These are phyloP conservation scores for Halcyon chelicuti DNA, from an alignment of 2,797 vertebrate genomes.

Conservation along the genomic window DNA sequence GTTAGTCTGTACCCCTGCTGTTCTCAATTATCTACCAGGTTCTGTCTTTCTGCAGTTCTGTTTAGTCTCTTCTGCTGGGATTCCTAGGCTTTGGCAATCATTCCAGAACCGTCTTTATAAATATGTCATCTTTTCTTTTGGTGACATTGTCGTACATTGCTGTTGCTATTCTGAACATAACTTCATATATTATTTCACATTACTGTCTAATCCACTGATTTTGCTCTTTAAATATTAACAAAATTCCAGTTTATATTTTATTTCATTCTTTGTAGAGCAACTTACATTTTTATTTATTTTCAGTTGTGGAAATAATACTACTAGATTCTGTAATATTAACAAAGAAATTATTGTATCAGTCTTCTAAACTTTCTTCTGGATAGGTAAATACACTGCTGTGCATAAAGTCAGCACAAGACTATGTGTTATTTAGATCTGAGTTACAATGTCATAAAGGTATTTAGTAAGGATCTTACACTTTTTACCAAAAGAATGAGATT, in stretches of 20 bases:
- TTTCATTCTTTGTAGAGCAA: background rate
- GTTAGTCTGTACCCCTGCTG: background rate
- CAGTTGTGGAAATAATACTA: background rate
- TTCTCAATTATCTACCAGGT: background rate
- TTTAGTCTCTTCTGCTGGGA: background rate
- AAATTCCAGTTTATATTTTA: background rate
- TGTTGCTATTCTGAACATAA: background rate
- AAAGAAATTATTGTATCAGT: background rate
- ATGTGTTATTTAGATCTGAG: background rate
- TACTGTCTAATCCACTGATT: background rate
- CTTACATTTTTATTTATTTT: background rate
- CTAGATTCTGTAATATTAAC: background rate
- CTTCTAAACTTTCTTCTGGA: background rate
- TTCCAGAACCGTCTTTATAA: constrained; percentile 1
- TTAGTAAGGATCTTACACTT: background rate
- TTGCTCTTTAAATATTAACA: background rate
- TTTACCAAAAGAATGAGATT: background rate
- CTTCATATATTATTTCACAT: background rate
- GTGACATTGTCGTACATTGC: background rate
- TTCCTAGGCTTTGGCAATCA: background rate
- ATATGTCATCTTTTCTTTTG: background rate
- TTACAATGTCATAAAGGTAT: background rate
- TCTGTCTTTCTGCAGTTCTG: background rate
- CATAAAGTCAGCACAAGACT: background rate
- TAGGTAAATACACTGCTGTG: background rate